Percentiles rank a stretch among this genome's conserved stretches.
phyloP scores from a whole-genome alignment of 1,140 invertebrate species.

The Neodiprion fabricii region DNA sequence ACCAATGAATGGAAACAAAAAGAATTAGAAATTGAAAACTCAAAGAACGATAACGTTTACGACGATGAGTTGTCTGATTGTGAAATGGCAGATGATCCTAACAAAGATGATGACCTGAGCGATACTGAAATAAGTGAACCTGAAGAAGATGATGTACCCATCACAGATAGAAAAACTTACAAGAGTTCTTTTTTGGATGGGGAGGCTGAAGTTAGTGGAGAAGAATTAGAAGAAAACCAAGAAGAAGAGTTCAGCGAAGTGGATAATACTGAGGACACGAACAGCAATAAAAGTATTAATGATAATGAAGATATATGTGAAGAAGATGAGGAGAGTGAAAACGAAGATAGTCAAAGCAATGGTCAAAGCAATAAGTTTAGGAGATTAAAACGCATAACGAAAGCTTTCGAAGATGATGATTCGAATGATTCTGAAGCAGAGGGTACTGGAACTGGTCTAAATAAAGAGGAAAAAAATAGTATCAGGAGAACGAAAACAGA shows the following conservation, averaged over 20 bases:
- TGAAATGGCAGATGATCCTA: constrained; percentile 36
- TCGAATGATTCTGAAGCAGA: constrained; percentile 35
- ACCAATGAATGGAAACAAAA: constrained; percentile 70
- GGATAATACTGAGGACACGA: constrained; percentile 29
- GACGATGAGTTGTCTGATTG: constrained; percentile 38
- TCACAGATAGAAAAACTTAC: constrained; percentile 39
- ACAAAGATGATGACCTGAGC: constrained; percentile 32
- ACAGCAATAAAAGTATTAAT: constrained; percentile 28
- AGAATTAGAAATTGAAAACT: constrained; percentile 50
- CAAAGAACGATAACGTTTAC: constrained; percentile 42
- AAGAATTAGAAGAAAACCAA: constrained; percentile 48
- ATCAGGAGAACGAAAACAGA: constrained; percentile 29
- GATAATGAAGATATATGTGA: constrained; percentile 43
- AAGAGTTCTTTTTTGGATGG: constrained; percentile 49
- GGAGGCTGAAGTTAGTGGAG: constrained; percentile 52
- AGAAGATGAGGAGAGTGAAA: constrained; percentile 48
- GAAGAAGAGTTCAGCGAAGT: constrained; percentile 51
- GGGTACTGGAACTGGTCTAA: constrained; percentile 27
- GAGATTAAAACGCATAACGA: constrained; percentile 47
- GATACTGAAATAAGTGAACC: constrained; percentile 43
- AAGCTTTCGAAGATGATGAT: constrained; percentile 47
- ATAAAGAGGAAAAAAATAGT: constrained; percentile 8
- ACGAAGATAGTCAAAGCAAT: constrained; percentile 44
- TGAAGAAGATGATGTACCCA: constrained; percentile 42
- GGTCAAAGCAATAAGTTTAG: constrained; percentile 31